Percentiles rank a stretch among this genome's conserved stretches.
phyloP scores from a whole-genome alignment of 2,113 vertebrate genomes.

The Pongo abelii region DNA sequence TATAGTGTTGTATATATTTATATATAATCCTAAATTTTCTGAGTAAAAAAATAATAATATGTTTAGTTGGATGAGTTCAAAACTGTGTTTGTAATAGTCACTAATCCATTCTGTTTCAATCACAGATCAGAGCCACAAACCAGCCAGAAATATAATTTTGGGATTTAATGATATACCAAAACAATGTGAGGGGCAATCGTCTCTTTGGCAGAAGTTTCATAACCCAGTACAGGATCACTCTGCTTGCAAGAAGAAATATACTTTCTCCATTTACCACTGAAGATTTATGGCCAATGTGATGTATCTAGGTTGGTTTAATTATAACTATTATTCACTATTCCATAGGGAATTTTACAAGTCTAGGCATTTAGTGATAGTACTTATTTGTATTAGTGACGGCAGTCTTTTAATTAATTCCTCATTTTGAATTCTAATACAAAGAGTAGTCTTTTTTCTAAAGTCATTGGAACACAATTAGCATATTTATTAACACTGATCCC shows the following conservation, averaged over 20 bases:
- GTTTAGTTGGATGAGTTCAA: not conserved
- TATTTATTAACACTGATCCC: slow-evolving; percentile 34
- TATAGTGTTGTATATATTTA: not conserved
- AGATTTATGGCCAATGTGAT: not conserved
- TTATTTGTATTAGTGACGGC: slow-evolving; percentile 36
- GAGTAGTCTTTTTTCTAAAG: not conserved
- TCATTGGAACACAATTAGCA: slow-evolving; percentile 10
- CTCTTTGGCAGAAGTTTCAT: not conserved
- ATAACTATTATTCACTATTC: not conserved
- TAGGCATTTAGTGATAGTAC: not conserved
- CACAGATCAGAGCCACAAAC: not conserved
- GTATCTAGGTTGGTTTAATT: not conserved
- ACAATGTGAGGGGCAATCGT: not conserved
- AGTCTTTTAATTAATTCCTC: slow-evolving; percentile 49
- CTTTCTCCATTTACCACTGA: not conserved
- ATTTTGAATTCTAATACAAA: slow-evolving; percentile 22
- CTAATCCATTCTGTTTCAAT: not conserved
- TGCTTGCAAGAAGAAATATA: not conserved
- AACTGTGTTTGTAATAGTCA: not conserved
- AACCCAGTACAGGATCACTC: not conserved
- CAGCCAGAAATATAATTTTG: not conserved
- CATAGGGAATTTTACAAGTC: not conserved
- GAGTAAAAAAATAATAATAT: not conserved
- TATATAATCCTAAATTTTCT: not conserved
- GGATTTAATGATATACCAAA: not conserved